Evolutionary conservation across 2,888 invertebrate genomes (phyloP), one percentile per base, ranked within the genome.

Genomic region (Agrotis exclamationis): DNA sequence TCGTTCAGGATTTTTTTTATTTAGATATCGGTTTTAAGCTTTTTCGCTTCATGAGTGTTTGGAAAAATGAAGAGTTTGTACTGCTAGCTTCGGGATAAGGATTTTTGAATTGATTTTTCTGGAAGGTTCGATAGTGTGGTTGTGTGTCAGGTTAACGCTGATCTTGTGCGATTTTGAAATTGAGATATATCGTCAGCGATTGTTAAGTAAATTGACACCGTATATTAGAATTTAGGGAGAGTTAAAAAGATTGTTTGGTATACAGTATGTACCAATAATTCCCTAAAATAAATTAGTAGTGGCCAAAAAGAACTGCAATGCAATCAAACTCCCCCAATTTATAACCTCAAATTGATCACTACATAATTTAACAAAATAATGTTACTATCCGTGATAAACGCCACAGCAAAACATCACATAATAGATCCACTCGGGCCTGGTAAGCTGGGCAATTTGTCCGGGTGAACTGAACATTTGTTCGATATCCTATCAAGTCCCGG

Each of bases 361-460:
- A 6, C 44, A 57, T 54, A 67, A 60, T 79, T 79, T 64, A 64
- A 58, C 57, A 63, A 64, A 73, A 79, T 67, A 67, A 79, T 83
- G 79, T 79, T 48, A 51, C 28, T 47, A 28, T 54, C 24, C 73
- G 59, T 80, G 80, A 75, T 78, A 82, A 68, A 82, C 59, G 70
- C 76, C 78, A 70, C 58, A 73, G 76, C 78, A 75, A 75, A 86
- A 86, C 75, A 80, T 83, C 80, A 78, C 85, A 86, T 85, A 85
- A 85, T 86, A 80, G 83, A 85, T 85, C 83, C 76, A 82, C 85
- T 86, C 62, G 57, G 70, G 74, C 58, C 74, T 64, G 74, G 75
- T 85, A 85, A 85, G 85, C 85, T 76, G 63, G 66, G 78, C 85
- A 86, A 85, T 85, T 85, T 85, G 85, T 85, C 83, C 86, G 71